phyloP scores from a whole-genome alignment of 2,113 vertebrate genomes.

The Ardeotis arabs region DNA sequence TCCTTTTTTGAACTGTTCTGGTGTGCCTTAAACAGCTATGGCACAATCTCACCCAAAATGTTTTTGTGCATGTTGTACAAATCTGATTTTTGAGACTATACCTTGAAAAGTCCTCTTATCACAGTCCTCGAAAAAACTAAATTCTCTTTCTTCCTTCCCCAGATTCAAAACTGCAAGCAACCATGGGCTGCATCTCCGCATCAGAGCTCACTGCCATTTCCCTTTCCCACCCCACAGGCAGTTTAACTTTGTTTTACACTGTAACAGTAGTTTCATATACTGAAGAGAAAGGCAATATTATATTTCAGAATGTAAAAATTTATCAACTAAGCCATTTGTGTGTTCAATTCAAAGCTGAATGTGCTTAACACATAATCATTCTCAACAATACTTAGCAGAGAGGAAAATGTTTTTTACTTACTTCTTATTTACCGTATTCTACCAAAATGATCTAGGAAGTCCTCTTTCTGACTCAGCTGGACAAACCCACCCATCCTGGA shows the following conservation, averaged over 20 bases:
- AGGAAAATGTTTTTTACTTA: background rate
- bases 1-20: background rate
- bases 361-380: background rate
- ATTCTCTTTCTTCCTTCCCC: background rate
- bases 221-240: background rate
- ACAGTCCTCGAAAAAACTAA: background rate
- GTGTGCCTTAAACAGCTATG: background rate
- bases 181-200: background rate
- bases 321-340: background rate
- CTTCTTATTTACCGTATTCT: background rate
- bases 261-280: background rate
- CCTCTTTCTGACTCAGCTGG: background rate
- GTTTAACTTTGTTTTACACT: background rate
- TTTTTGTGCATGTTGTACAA: background rate
- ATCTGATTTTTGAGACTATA: background rate
- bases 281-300: background rate
- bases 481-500: background rate
- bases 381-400: background rate
- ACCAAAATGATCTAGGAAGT: background rate
- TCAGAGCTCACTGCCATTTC: background rate
- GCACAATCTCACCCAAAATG: background rate
- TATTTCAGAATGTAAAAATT: background rate
- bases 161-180: background rate
- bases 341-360: background rate
- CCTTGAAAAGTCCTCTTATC: background rate